These are phyloP conservation scores for Osmerus mordax DNA, from an alignment of 2,113 vertebrate species.

Conservation along the genomic window DNA sequence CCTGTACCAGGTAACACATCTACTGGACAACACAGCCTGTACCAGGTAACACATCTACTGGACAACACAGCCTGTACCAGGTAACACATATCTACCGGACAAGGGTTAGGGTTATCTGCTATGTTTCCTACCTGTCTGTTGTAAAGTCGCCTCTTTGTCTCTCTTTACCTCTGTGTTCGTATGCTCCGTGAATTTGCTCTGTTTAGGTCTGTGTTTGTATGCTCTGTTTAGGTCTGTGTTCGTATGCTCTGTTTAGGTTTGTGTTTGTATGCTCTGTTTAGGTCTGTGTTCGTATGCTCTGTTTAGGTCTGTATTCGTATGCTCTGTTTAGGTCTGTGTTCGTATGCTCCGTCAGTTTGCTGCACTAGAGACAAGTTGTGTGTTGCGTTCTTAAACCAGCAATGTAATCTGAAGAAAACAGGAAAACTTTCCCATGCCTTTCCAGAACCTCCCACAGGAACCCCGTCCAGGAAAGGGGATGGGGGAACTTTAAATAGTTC, in stretches of 20 bases:
- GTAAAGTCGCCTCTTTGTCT: slow-evolving; percentile 37
- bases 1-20: too few relatives aligned
- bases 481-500: slow-evolving; percentile 47
- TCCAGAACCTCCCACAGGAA: slow-evolving; percentile 70
- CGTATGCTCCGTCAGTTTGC: background rate
- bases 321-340: slow-evolving; percentile 6
- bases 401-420: slow-evolving; percentile 55
- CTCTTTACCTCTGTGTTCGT: slow-evolving; percentile 1
- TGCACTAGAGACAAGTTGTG: background rate
- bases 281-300: too few relatives aligned
- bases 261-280: too few relatives aligned
- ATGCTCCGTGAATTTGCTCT: slow-evolving; percentile 11
- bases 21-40: background rate
- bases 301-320: too few relatives aligned
- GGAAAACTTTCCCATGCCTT: slow-evolving; percentile 71
- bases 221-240: too few relatives aligned
- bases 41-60: background rate
- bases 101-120: background rate
- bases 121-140: slow-evolving; percentile 55
- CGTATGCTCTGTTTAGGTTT: too few relatives aligned
- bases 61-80: background rate
- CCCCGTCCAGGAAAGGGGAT: slow-evolving; percentile 70
- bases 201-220: too few relatives aligned
- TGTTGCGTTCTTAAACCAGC: slow-evolving; percentile 40
- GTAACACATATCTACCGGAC: background rate